Base-by-base conservation (phyloP, 2,888 invertebrate genomes). In the Cataglyphis rosenhaueri region DNA sequence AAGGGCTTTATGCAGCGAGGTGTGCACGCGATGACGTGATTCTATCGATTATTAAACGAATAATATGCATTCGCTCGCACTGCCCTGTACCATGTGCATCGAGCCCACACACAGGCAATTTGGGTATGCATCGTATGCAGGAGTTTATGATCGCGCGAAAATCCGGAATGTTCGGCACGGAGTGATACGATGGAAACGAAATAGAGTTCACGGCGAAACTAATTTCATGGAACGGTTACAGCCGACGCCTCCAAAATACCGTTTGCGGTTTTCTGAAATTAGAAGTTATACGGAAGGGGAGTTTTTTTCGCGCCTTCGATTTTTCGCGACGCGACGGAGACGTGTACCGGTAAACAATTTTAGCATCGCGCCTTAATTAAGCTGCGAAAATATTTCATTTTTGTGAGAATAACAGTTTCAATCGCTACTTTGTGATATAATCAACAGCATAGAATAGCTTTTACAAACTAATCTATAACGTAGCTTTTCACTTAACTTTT, bases 21-120 rank as follows among this genome's bases (percentile, higher is more conserved):
- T 85, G 88, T 90, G 89, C 93, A 93, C 93, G 93, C 93, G 93
- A 93, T 93, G 92, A 92, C 93, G 93, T 93, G 93, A 92, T 93
- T 92, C 92, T 91, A 93, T 93, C 93, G 93, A 93, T 93, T 93
- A 93, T 93, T 92, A 93, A 93, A 93, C 93, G 92, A 93, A 93
- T 93, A 93, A 93, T 93, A 92, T 93, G 91, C 92, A 89, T 89
- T 91, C 89, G 90, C 90, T 88, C 86, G 91, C 88, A 85, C 87
- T 88, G 86, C 87, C 91, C 85, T 86, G 87, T 87, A 85, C 88
- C 89, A 84, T 87, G 88, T 88, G 88, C 89, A 91, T 90, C 90
- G 89, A 86, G 84, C 90, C 90, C 25, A 25, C 90, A 90, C 89
- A 88, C 88, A 85, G 90, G 89, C 90, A 89, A 89, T 89, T 89